Evolutionary conservation across 1,140 invertebrate genomes (phyloP), one percentile per base, ranked within the genome.

Genomic region (Pinna nobilis): DNA sequence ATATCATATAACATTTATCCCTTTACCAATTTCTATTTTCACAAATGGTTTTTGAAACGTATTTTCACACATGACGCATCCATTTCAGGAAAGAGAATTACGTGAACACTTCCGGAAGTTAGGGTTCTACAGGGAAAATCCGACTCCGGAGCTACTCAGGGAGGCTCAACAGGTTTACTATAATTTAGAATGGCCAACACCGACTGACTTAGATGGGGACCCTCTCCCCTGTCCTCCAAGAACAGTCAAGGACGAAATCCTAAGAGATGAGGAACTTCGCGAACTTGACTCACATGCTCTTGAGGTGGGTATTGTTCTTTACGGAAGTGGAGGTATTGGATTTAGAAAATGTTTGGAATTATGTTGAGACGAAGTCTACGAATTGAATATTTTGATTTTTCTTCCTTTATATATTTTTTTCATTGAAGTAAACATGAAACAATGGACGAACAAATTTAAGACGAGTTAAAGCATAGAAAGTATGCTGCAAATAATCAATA

Each of bases 91-190:
- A 41, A 64, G 57, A 18, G 72, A 74, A 15, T 33, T 74, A 7
- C 53, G 15, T 2, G 37, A 68, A 9, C 65, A 68, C 20, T 68
- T 74, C 5, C 20, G 59, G 18, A 74, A 74, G 23, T 23, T 74
- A n/a, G 72, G 72, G 13, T 76, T 71, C 18, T 72, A 71, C 32
- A 50, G 69, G 25, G 68, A 76, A 23, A 37, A 44, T 33, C 74
- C 74, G 15, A 76, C 74, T 5, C 61, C 68, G 2, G 74, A 76
- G 32, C 35, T 76, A 15, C 64, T 76, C 7, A 41, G 69, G 25
- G 74, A 76, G 32, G 74, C 74, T 13, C 69, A 72, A 32, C 51
- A 64, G 30, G 69, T 68, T 18, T 76, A 63, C 57, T 57, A 66
- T n/a, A 68, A 51, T 23, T 32, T 76, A 1, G 66, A 71, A 13